Evolutionary conservation across 2,113 vertebrate genomes (phyloP).

Genomic region (Neolamprologus ventralis): DNA sequence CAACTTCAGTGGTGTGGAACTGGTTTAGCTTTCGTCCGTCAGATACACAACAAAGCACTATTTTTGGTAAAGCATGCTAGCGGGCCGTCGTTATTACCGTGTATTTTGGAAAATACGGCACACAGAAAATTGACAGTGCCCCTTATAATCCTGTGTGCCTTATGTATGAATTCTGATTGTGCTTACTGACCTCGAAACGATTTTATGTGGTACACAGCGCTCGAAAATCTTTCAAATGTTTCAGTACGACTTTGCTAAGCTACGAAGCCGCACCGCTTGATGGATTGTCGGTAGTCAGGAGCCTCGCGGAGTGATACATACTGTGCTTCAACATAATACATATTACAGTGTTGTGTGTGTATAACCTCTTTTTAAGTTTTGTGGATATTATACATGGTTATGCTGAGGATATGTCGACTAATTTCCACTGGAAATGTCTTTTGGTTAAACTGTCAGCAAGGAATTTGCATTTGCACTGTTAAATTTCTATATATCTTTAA

Average conservation of each 20-base stretch:
- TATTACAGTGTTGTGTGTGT: too few relatives aligned
- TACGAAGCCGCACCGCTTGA: rapidly evolving
- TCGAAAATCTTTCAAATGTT: background rate
- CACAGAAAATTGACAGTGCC: too few relatives aligned
- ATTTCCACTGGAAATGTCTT: background rate
- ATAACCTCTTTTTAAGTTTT: background rate
- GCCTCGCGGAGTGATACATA: rapidly evolving
- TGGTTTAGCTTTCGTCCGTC: rapidly evolving
- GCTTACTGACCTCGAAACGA: too few relatives aligned
- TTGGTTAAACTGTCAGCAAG: background rate
- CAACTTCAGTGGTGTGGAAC: background rate
- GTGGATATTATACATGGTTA: background rate
- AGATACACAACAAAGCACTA: background rate
- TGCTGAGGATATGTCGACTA: rapidly evolving
- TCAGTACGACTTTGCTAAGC: background rate
- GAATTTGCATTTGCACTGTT: background rate
- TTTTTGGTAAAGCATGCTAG: background rate
- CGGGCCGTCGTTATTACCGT: rapidly evolving
- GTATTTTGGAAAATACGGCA: background rate
- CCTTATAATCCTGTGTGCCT: too few relatives aligned
- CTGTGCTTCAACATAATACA: too few relatives aligned
- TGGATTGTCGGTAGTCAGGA: too few relatives aligned
- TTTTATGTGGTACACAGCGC: rapidly evolving
- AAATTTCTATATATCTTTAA: background rate
- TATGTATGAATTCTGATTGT: too few relatives aligned